phyloP scores from a whole-genome alignment of 2,888 invertebrate species.

The Chrysolina oricalcia region DNA sequence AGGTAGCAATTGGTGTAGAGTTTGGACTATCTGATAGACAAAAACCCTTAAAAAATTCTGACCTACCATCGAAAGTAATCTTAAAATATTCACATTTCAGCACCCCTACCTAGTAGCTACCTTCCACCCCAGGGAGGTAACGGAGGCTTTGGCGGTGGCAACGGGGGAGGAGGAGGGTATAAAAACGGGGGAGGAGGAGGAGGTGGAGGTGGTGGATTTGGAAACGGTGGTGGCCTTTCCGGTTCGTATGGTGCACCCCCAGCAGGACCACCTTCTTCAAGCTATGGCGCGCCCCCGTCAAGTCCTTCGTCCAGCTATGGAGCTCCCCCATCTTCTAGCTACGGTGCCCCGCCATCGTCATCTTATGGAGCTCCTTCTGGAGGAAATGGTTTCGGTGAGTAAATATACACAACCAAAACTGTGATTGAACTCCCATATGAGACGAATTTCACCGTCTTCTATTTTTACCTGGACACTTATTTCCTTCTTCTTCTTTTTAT shows the following conservation, averaged over 20 bases:
- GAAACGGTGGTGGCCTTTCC: conserved; percentile 44
- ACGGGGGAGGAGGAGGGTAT: conserved; percentile 62
- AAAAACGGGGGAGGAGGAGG: conserved; percentile 60
- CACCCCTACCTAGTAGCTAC: conserved; percentile 57
- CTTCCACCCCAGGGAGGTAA: conserved; percentile 57
- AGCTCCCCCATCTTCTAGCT: conserved; percentile 67
- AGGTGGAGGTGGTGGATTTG: conserved; percentile 45
- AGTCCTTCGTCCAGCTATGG: conserved; percentile 63
- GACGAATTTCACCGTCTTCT: neutral
- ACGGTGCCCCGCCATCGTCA: conserved; percentile 70
- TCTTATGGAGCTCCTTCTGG: conserved; percentile 63
- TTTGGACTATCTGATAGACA: too few species aligned
- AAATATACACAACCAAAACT: neutral
- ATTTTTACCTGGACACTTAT: too few species aligned
- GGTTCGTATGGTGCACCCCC: conserved; percentile 68
- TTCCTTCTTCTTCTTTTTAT: too few species aligned
- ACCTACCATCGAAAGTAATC: too few species aligned
- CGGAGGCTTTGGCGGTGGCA: conserved; percentile 32
- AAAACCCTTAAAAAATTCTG: too few species aligned
- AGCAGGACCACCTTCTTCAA: conserved; percentile 65
- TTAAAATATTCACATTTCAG: conserved; percentile 28
- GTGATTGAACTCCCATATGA: neutral
- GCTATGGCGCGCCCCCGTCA: conserved; percentile 66
- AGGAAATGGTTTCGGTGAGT: conserved; percentile 59
- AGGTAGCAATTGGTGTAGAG: too few species aligned